Conservation (phyloP, 37 sponge, comb jelly and placozoan species). For the Haliclona indistincta region DNA sequence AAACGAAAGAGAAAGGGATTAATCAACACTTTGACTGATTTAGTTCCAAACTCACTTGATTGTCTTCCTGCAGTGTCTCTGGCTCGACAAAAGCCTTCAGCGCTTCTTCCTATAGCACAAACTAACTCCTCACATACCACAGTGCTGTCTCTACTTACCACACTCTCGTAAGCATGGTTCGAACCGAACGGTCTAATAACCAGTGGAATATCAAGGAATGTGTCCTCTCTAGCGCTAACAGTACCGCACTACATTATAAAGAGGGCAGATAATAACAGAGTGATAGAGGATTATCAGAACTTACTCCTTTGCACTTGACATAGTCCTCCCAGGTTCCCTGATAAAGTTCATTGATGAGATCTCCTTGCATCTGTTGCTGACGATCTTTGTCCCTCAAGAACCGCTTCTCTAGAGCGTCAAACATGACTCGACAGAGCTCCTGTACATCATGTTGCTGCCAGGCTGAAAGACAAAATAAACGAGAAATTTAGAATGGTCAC, state of each 20-base stretch:
- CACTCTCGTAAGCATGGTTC: conserved; percentile 58
- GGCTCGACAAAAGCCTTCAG: conserved; percentile 83
- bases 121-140: neutral
- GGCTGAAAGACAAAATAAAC: conserved; percentile 65
- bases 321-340: conserved; percentile 92
- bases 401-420: conserved; percentile 92
- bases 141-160: conserved; percentile 65
- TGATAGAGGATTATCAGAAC: too few species aligned
- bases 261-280: too few species aligned
- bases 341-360: conserved; percentile 90
- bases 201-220: conserved; percentile 89
- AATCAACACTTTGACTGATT: neutral
- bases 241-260: conserved; percentile 57
- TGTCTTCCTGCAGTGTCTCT: conserved; percentile 76
- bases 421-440: conserved; percentile 95
- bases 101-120: too few species aligned
- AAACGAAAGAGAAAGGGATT: conserved; percentile 20
- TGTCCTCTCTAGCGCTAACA: conserved; percentile 81
- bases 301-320: conserved; percentile 86
- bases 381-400: conserved; percentile 12
- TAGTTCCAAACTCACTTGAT: conserved; percentile 79
- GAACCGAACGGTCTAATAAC: conserved; percentile 91
- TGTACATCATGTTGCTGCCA: conserved; percentile 99
- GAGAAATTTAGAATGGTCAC: too few species aligned
- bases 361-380: neutral